These are phyloP conservation scores for Bufotes viridis DNA, from an alignment of 2,797 vertebrate species.

Conservation along the genomic window DNA sequence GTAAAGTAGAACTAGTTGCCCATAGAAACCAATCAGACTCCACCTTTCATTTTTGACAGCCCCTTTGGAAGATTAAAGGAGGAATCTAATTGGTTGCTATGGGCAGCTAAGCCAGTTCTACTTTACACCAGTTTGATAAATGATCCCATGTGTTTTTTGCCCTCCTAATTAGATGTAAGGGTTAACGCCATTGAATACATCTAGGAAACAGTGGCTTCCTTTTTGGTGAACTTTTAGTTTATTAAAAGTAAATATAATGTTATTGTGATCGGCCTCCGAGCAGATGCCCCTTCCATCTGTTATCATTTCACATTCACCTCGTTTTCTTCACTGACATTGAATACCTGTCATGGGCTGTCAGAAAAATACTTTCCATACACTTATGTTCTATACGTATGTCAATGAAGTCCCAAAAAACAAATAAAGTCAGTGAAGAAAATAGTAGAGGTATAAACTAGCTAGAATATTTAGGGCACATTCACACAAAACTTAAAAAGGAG, in stretches of 20 bases:
- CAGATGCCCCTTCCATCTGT: constrained; percentile 41
- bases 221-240: background rate
- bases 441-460: background rate
- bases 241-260: constrained; percentile 23
- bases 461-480: no score
- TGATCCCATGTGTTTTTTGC: background rate
- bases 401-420: background rate
- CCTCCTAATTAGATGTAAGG: background rate
- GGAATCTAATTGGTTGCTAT: no score
- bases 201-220: background rate
- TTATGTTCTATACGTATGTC: background rate
- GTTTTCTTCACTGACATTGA: constrained; percentile 18
- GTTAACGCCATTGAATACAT: background rate
- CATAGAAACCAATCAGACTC: no score
- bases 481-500: no score
- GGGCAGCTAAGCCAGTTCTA: no score
- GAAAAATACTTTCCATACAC: background rate
- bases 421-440: background rate
- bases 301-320: constrained; percentile 15
- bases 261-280: background rate
- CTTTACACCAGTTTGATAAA: no score
- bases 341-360: background rate
- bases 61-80: no score
- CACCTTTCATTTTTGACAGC: no score
- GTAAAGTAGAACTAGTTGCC: no score